Base-by-base conservation (phyloP, 2,888 invertebrate genomes). In the Yponomeuta sedellus region DNA sequence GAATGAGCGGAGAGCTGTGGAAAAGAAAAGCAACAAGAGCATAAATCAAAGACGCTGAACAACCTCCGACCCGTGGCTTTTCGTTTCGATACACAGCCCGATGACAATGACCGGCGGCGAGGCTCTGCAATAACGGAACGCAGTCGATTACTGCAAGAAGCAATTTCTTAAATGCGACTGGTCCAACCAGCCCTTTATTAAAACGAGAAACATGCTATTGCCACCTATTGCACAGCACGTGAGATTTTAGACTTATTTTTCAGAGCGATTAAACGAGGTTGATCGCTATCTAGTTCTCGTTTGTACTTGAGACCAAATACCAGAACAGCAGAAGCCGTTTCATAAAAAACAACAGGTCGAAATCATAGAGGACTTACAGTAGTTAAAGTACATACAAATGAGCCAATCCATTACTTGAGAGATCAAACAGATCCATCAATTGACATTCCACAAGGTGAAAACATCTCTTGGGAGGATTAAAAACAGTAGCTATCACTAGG, bases 31-130 rank as follows among this genome's bases (percentile, higher is more conserved):
- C 75, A 72, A 71, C 69, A 71, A 69, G 68, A 63, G 63, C 44
- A 16, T n/a, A 28, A 34, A 67, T 69, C 71, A 73, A 67, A 71
- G 71, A 68, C 73, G 73, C 70, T 74, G 68, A 75, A 68, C 76
- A 77, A 77, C 78, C 77, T 78, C 73, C 76, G 78, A 82, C 80
- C 80, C 74, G 74, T 64, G 69, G 44, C 40, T 72, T 76, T 78
- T 74, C 73, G 74, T 52, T 52, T 52, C 44, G 44, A 52, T 16
- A 74, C 76, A 77, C 71, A 64, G 16, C 34, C 70, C 72, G 73
- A 71, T 75, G 77, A 77, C 75, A 75, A 76, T 76, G 77, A 75
- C 75, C 76, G 73, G 59, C 63, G 67, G 58, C 64, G 66, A 67
- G 34, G 56, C 68, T 66, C 71, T 71, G 70, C 69, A 71, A 73